Percentiles rank a stretch among this genome's conserved stretches.
phyloP scores from a whole-genome alignment of 1,140 invertebrate genomes.

The Rhyzopertha dominica region DNA sequence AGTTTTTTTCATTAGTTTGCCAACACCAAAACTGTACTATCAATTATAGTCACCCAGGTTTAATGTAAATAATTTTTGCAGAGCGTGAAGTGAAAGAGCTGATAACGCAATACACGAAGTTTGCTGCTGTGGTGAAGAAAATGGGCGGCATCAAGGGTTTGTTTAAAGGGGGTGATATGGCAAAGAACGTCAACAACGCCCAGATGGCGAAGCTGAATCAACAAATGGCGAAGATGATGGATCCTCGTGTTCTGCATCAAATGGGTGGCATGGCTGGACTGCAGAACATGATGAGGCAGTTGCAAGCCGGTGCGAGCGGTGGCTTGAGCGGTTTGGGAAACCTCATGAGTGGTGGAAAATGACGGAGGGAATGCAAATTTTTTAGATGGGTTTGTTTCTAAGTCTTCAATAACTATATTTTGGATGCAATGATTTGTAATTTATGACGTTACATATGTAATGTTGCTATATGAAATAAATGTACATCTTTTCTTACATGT shows the following conservation, averaged over 20 bases:
- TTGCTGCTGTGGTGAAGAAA: constrained; percentile 99
- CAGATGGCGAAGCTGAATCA: constrained; percentile 99
- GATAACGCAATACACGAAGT: constrained; percentile 97
- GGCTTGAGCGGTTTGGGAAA: constrained; percentile 65
- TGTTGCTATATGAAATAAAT: too few species aligned
- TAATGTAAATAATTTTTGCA: constrained; percentile 17
- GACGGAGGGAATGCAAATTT: too few species aligned
- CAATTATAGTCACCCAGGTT: neutral
- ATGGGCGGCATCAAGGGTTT: constrained; percentile 99
- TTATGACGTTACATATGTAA: too few species aligned
- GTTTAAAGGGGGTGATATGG: constrained; percentile 97
- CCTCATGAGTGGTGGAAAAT: constrained; percentile 66
- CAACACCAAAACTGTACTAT: too few species aligned
- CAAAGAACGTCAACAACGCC: constrained; percentile 96
- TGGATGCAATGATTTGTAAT: too few species aligned
- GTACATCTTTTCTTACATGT: too few species aligned
- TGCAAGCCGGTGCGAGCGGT: constrained; percentile 84
- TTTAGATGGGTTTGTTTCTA: too few species aligned
- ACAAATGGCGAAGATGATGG: constrained; percentile 99
- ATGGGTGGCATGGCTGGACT: constrained; percentile 93
- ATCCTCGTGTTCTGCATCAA: constrained; percentile 89
- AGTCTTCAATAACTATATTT: too few species aligned
- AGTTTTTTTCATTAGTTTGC: too few species aligned
- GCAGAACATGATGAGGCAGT: constrained; percentile 97
- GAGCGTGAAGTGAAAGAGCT: constrained; percentile 96